Base-by-base conservation (phyloP, 2,888 invertebrate genomes). In the Brachyopa scutellaris region DNA sequence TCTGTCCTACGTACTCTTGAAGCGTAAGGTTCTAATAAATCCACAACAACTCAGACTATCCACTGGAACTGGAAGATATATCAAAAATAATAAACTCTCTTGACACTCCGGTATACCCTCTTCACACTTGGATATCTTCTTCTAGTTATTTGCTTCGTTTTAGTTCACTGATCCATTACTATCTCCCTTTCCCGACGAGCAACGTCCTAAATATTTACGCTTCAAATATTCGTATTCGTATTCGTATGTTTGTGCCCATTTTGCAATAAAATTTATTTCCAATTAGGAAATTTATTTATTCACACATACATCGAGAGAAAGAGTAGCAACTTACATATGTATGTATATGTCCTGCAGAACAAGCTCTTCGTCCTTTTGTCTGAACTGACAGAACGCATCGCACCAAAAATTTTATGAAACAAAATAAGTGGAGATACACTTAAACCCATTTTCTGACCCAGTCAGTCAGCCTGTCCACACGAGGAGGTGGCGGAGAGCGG, bases 271-370 rank as follows among this genome's bases (percentile, higher is more conserved):
- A 82, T 82, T 82, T 82, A 77, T 82, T 82, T 82, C 82, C 82
- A 82, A 82, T 82, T 82, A 82, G 77, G 61, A 82, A 82, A 82
- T 82, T 77, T 82, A 82, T 82, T 72, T 82, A 82, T 77, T 61
- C 66, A 72, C 77, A 76, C 55, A 55, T 64, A 51, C 31, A 36
- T n/a, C n/a, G 64, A 40, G 15, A 9, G 23, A n/a, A n/a, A n/a
- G n/a, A n/a, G n/a, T n/a, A n/a, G n/a, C n/a, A n/a, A n/a, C n/a
- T n/a, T n/a, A n/a, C n/a, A n/a, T n/a, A n/a, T n/a, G n/a, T n/a
- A n/a, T n/a, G n/a, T n/a, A n/a, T n/a, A n/a, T n/a, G n/a, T n/a
- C n/a, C n/a, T n/a, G n/a, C n/a, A n/a, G n/a, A n/a, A n/a, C 49
- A 29, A 29, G 29, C 21, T 21, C 21, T 45, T 23, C 26, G 29